Evolutionary conservation across 2,113 vertebrate genomes (phyloP), one percentile per base, ranked within the genome.

Genomic region (Tragelaphus buxtoni): DNA sequence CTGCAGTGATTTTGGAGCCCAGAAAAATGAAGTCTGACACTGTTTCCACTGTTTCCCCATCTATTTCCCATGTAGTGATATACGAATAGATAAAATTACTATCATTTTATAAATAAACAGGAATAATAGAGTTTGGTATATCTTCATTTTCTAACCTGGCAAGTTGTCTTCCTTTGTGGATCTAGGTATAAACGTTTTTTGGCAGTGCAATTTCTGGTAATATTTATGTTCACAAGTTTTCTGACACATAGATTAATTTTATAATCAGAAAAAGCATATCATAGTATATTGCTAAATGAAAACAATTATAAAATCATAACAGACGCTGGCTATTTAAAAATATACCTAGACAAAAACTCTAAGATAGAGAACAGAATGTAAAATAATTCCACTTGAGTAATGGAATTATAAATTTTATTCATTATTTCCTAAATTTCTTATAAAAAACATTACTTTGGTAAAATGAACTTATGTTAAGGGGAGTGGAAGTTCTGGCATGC

Each of bases 181-280:
- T 81, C 13, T 77, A 79, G 2, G 1, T 72, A 79, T 42, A 58
- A 72, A 24, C 35, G 13, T 39, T 13, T 72, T 26, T 42, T 42
- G 53, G 88, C 65, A 69, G 28, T 80, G 58, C 86, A 60, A 82
- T 74, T 58, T 84, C 53, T 9, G 22, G 32, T 74, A 47, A 93
- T 53, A 94, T 94, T 95, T 94, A 94, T 94, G 91, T 96, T 80
- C 47, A 91, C 9, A 96, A 47, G 28, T 92, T 85, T 96, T 92
- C 81, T 79, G 16, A 90, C 51, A 42, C 49, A 84, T 4, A 30
- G 77, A 91, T 60, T 89, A 80, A 28, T 95, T 61, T 97, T 88
- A 87, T 95, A 94, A 63, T 92, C 17, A 95, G 55, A 89, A 85
- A 95, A 84, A 90, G 13, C 24, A 26, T 82, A 88, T 83, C 30